phyloP scores from a whole-genome alignment of 2,797 vertebrate species.

The Falco concolor region DNA sequence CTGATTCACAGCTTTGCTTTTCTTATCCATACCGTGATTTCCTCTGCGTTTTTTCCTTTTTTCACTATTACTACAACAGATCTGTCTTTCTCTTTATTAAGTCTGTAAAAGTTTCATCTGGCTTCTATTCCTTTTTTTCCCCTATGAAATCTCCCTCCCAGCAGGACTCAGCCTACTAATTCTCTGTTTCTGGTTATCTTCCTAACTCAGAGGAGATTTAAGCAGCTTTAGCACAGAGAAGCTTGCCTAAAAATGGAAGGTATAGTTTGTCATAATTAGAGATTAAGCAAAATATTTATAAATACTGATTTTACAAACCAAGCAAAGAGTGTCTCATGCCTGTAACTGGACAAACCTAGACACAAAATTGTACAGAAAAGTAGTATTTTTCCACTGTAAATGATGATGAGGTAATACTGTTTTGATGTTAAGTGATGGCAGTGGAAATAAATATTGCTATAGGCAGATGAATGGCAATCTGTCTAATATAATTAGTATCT shows the following conservation, averaged over 20 bases:
- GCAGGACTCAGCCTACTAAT: not conserved
- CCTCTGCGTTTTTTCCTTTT: not conserved
- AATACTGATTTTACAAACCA: not conserved
- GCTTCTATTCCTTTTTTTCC: not conserved
- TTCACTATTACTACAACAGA: not conserved
- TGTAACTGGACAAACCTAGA: not conserved
- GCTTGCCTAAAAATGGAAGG: not conserved
- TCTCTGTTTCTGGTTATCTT: slow-evolving; percentile 2
- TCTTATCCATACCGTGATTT: not conserved
- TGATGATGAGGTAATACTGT: not conserved
- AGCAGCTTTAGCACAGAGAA: not conserved
- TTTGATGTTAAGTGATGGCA: slow-evolving; percentile 26
- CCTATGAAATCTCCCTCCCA: not conserved
- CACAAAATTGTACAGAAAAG: not conserved
- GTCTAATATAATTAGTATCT: slow-evolving; percentile 34
- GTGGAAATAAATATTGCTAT: slow-evolving; percentile 32
- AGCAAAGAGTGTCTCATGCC: not conserved
- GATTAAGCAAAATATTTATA: slow-evolving; percentile 5
- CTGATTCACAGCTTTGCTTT: not conserved
- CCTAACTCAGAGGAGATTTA: not conserved
- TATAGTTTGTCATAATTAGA: not conserved
- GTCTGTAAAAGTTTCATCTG: not conserved
- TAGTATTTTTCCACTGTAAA: not conserved
- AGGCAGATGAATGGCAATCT: not conserved
- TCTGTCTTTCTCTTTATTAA: not conserved